Conservation (phyloP, 2,888 invertebrate genomes). For the Lydus trimaculatus region DNA sequence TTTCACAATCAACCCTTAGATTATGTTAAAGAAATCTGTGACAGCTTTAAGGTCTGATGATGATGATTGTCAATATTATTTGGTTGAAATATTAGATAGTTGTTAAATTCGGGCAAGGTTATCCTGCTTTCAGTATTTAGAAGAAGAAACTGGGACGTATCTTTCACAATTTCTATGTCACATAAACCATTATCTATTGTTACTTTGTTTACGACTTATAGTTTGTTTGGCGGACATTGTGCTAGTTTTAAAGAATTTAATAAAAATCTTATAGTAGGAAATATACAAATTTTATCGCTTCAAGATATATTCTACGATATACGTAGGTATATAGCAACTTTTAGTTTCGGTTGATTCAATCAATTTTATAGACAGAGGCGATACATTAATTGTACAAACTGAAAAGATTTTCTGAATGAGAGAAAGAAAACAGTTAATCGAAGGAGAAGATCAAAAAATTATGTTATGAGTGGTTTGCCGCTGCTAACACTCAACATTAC, state of each 20-base stretch:
- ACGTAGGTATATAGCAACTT: background rate
- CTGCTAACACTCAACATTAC: background rate
- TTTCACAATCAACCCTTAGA: background rate
- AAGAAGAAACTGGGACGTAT: slow-evolving; percentile 5
- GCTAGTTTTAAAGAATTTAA: background rate
- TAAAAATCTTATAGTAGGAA: background rate
- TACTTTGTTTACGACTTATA: slow-evolving; percentile 2
- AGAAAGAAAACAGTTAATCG: background rate
- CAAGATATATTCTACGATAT: background rate
- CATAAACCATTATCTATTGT: slow-evolving; percentile 9
- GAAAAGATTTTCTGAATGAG: slow-evolving; percentile 4
- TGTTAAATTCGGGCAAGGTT: slow-evolving; percentile 4
- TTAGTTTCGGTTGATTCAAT: background rate
- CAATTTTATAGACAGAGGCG: background rate
- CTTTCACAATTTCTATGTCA: slow-evolving; percentile 8
- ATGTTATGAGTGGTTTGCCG: background rate
- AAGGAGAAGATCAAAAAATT: background rate
- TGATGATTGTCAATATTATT: background rate
- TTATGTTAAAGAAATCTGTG: background rate
- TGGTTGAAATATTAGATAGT: background rate
- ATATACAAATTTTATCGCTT: background rate
- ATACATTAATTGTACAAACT: background rate
- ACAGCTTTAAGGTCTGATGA: background rate
- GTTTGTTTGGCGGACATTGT: slow-evolving; percentile 6
- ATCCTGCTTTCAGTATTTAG: slow-evolving; percentile 4